These are phyloP conservation scores for Dendrophyllia cribrosa DNA, from an alignment of 64 coral and sea anemone genomes.

Conservation along the genomic window DNA sequence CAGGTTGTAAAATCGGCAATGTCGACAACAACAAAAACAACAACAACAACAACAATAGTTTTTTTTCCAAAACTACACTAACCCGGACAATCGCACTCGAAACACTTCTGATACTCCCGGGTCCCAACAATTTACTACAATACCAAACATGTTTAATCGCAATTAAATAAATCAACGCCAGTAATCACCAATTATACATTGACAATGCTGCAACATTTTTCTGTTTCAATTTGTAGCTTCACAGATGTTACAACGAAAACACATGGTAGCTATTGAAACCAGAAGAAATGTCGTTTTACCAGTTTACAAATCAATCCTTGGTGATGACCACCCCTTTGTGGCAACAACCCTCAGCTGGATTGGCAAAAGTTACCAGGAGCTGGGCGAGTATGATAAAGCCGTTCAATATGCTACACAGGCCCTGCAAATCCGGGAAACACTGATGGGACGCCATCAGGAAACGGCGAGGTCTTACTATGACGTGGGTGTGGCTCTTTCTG, in stretches of 20 bases:
- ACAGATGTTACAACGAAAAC: not conserved
- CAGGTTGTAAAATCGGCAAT: too few species aligned
- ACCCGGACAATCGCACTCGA: too few species aligned
- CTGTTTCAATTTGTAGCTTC: too few species aligned
- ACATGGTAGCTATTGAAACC: not conserved
- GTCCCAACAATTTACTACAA: too few species aligned
- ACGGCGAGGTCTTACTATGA: slow-evolving; percentile 41
- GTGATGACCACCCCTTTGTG: slow-evolving; percentile 29
- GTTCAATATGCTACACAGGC: slow-evolving; percentile 22
- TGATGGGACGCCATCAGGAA: slow-evolving; percentile 44
- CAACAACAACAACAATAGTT: too few species aligned
- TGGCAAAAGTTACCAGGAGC: slow-evolving; percentile 31
- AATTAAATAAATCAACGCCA: too few species aligned
- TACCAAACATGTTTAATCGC: too few species aligned
- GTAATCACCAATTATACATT: too few species aligned
- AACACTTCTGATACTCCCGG: too few species aligned
- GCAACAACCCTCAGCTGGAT: slow-evolving; percentile 45
- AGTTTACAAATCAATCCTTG: slow-evolving; percentile 14
- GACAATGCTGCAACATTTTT: too few species aligned
- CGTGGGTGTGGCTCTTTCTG: slow-evolving; percentile 9
- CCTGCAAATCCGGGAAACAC: not conserved
- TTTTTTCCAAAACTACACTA: too few species aligned
- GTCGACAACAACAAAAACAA: too few species aligned
- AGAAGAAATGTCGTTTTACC: slow-evolving; percentile 30
- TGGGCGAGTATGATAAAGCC: slow-evolving; percentile 39